phyloP scores from a whole-genome alignment of 2,797 vertebrate species.

The Manis javanica region DNA sequence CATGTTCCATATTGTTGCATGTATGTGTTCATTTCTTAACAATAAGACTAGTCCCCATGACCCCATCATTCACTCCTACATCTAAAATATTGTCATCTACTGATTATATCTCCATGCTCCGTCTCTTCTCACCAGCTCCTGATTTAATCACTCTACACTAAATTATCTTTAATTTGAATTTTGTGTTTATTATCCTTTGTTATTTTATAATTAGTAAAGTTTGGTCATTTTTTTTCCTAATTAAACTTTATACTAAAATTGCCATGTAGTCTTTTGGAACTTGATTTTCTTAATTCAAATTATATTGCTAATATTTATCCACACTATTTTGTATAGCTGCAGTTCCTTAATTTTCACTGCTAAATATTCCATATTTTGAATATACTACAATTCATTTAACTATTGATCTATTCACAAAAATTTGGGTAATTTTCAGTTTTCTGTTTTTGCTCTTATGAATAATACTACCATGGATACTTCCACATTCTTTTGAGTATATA shows the following conservation, averaged over 20 bases:
- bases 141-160: not conserved
- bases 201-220: not conserved
- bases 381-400: not conserved
- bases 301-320: not conserved
- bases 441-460: not conserved
- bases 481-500: not conserved
- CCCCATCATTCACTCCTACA: not conserved
- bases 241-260: not conserved
- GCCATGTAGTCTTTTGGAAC: not conserved
- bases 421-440: not conserved
- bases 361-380: not conserved
- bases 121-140: not conserved
- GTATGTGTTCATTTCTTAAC: not conserved
- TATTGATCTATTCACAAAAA: not conserved
- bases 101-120: not conserved
- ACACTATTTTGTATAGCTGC: not conserved
- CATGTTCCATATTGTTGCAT: not conserved
- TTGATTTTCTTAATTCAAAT: conserved; percentile 17
- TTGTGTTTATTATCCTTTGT: not conserved
- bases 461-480: not conserved
- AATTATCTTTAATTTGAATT: not conserved
- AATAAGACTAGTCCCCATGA: not conserved
- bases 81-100: not conserved
- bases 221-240: not conserved
- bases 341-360: not conserved